Base-by-base conservation (phyloP, 1,140 invertebrate species). In the Temnothorax curvispinosus region DNA sequence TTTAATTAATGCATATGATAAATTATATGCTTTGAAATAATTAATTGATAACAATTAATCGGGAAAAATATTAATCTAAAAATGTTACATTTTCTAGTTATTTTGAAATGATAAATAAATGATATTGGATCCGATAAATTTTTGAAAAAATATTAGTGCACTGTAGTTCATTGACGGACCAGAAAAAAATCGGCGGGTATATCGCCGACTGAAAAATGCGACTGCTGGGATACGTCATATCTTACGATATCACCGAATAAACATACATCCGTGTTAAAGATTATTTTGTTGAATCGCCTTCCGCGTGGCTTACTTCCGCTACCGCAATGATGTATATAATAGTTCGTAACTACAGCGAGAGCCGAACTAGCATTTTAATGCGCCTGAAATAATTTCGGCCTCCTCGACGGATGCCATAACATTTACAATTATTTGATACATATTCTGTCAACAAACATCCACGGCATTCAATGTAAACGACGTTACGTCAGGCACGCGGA, bases 391-490 rank as follows among this genome's bases (percentile, higher is more conserved):
- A 85, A 50, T 77, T 64, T 35, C 9, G 35, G 15, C 27, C 21
- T 54, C 38, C 35, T 41, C 18, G 35, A 27, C 35, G 35, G n/a
- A 65, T 65, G 38, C 58, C 71, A 41, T 65, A 69, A 85, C 21
- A 85, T 85, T 85, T 85, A 85, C 58, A 54, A 85, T 67, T 85
- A 35, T 78, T 78, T 41, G 74, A 85, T 65, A 47, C 82, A 85
- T 67, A 85, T 67, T 64, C 47, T 15, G 13, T 85, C 47, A 78
- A 65, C 13, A 85, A 85, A 65, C 82, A 75, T 21, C 58, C 58
- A 18, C 56, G 54, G 35, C 32, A 18, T 41, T 8, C 21, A 86
- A 67, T 18, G 38, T 77, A 86, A 86, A 86, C 84, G 21, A 32
- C 3, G 47, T 18, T 47, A 50, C 41, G 50, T 85, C 21, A 44